Evolutionary conservation across 2,797 vertebrate genomes (phyloP).

Genomic region (Parambassis ranga): DNA sequence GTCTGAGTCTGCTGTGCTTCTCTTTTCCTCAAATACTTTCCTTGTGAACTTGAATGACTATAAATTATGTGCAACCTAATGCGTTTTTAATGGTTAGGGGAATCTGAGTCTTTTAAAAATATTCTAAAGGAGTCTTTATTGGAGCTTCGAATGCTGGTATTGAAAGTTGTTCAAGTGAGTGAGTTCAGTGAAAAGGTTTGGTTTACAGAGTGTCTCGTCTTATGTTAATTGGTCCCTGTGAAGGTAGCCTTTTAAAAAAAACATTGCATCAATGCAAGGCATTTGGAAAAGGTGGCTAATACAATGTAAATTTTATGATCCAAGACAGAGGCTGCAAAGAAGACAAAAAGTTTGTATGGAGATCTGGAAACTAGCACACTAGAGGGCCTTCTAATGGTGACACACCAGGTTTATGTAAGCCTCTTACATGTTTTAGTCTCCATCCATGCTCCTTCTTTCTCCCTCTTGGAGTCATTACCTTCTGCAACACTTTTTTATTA

Average conservation of each 20-base stretch:
- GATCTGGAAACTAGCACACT: neutral
- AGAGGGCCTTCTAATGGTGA: neutral
- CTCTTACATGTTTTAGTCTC: no score
- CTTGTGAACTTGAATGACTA: constrained; percentile 9
- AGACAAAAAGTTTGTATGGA: neutral
- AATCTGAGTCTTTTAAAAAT: constrained; percentile 28
- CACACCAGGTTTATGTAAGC: neutral
- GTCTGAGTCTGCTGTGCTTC: neutral
- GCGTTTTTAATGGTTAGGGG: constrained; percentile 52
- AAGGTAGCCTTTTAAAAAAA: constrained; percentile 37
- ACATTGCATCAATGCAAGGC: constrained; percentile 12
- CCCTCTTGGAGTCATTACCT: no score
- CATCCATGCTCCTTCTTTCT: no score
- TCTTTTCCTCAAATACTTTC: constrained; percentile 13
- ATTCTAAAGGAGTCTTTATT: constrained; percentile 22
- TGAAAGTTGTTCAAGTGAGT: constrained; percentile 24
- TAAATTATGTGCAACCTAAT: constrained; percentile 39
- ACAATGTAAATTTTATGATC: neutral
- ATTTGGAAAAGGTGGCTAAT: neutral
- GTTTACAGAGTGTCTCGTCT: constrained; percentile 36
- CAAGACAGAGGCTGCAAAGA: neutral
- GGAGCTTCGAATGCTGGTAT: constrained; percentile 17
- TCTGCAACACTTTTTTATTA: no score
- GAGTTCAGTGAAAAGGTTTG: constrained; percentile 31
- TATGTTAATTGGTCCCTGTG: constrained; percentile 59